These are phyloP conservation scores for Drosophila leonis DNA, from an alignment of 2,888 invertebrate genomes.

Conservation along the genomic window DNA sequence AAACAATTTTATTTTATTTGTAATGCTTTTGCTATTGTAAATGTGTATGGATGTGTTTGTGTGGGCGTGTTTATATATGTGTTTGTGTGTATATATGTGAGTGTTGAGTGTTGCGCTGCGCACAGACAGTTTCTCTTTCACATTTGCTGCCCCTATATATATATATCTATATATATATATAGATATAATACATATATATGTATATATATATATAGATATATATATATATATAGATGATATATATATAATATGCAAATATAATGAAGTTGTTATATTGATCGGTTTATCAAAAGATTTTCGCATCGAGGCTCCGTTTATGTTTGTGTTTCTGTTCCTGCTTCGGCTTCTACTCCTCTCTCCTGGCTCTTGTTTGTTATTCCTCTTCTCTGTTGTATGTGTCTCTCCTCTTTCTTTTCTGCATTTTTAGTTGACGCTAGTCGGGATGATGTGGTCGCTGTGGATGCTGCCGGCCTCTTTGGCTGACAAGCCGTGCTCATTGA, in stretches of 20 bases:
- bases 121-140: conserved; percentile 79
- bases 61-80: conserved; percentile 16
- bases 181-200: conserved; percentile 38
- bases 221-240: conserved; percentile 36
- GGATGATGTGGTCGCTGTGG: conserved; percentile 40
- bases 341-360: conserved; percentile 5
- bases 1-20: conserved; percentile 52
- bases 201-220: conserved; percentile 32
- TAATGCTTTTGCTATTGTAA: conserved; percentile 48
- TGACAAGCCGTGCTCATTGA: conserved; percentile 74
- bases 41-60: conserved; percentile 28
- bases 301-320: conserved; percentile 29
- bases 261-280: conserved; percentile 41
- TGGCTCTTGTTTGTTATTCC: not conserved
- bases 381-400: conserved; percentile 21
- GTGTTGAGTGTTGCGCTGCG: conserved; percentile 64
- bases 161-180: conserved; percentile 45
- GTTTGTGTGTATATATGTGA: conserved; percentile 17
- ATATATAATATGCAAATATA: conserved; percentile 50
- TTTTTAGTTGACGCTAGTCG: conserved; percentile 62
- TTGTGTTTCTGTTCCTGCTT: conserved; percentile 21
- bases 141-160: conserved; percentile 70
- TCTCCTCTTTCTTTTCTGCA: conserved; percentile 16
- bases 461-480: conserved; percentile 52
- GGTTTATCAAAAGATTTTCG: conserved; percentile 43